These are phyloP conservation scores for Eidolon helvum DNA, from an alignment of 2,113 vertebrate genomes.

Conservation along the genomic window DNA sequence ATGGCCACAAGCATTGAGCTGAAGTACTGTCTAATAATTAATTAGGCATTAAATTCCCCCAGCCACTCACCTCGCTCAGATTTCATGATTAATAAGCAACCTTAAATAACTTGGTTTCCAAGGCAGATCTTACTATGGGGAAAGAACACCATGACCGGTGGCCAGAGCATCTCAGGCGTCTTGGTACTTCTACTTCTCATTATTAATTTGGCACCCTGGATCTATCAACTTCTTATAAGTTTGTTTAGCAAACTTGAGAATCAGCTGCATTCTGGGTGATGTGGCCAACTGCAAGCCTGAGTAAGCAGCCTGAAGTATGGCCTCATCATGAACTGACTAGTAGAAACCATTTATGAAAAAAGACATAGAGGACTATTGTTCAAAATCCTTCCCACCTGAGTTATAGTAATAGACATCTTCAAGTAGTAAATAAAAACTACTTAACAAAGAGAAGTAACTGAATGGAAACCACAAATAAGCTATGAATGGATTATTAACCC, in stretches of 20 bases:
- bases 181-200: not conserved
- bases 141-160: not conserved
- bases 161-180: not conserved
- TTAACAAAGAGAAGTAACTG: not conserved
- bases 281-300: not conserved
- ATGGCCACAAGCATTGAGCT: not conserved
- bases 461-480: not conserved
- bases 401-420: not conserved
- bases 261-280: not conserved
- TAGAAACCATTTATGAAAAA: not conserved
- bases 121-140: not conserved
- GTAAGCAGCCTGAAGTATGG: not conserved
- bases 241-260: not conserved
- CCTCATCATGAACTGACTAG: not conserved
- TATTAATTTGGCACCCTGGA: not conserved
- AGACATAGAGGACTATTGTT: not conserved
- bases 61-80: not conserved
- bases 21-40: not conserved
- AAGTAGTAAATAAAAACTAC: slow-evolving; percentile 5
- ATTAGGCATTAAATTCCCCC: not conserved
- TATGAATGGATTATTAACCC: not conserved
- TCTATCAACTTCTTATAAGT: not conserved
- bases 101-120: slow-evolving; percentile 1
- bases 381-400: not conserved
- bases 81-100: slow-evolving; percentile 20